Percentiles rank a stretch among this genome's conserved stretches.
Conservation (phyloP, 2,797 vertebrate species). For the Aratinga solstitialis region DNA sequence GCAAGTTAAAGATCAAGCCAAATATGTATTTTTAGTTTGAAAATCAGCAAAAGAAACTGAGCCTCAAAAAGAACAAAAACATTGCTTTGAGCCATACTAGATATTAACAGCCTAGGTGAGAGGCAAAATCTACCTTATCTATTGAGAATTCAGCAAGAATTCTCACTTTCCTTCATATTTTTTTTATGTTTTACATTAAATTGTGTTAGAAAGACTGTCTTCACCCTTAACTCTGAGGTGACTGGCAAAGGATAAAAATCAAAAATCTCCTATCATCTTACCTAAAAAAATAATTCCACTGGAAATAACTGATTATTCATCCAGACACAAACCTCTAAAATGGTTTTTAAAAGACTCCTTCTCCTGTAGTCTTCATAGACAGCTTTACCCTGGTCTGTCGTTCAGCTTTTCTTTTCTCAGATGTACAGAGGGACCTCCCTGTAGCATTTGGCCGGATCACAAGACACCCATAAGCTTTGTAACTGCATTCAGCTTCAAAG, state of each 20-base stretch:
- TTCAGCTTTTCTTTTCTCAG: background rate
- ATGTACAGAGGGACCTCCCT: background rate
- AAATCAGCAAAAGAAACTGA: conserved; percentile 17
- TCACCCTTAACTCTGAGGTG: background rate
- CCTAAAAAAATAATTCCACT: background rate
- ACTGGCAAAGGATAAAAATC: background rate
- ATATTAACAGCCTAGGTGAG: background rate
- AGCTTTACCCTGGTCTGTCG: background rate
- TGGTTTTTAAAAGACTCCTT: background rate
- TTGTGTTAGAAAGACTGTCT: background rate
- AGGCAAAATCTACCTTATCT: background rate
- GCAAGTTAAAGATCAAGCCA: background rate
- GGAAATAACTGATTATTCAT: background rate
- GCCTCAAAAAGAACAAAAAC: background rate
- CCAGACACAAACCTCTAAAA: background rate
- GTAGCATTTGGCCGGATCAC: background rate
- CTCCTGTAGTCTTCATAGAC: background rate
- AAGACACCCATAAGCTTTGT: background rate
- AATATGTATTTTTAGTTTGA: background rate
- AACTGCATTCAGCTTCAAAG: background rate
- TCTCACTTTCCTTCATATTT: background rate
- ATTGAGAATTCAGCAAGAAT: background rate
- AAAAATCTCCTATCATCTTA: background rate
- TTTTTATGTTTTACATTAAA: background rate
- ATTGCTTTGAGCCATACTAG: background rate